These are phyloP conservation scores for Oreochromis mossambicus DNA, from an alignment of 2,797 vertebrate genomes.

Conservation along the genomic window DNA sequence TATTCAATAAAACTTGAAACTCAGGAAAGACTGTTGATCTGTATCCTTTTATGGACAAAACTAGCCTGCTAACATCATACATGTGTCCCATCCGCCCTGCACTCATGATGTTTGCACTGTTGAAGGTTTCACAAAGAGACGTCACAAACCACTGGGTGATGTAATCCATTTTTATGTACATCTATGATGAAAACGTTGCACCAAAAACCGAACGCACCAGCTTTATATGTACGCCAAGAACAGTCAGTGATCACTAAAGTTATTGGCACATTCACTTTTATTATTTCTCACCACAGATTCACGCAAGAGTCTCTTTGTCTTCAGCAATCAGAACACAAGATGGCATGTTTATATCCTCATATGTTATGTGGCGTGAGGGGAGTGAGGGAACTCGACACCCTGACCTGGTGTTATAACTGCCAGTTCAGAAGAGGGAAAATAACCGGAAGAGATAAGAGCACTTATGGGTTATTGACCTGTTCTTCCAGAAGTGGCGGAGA, in stretches of 20 bases:
- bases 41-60: neutral
- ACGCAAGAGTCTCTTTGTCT: neutral
- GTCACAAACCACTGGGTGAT: neutral
- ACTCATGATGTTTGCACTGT: neutral
- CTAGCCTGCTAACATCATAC: rapidly evolving
- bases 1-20: rapidly evolving
- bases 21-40: neutral
- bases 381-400: rapidly evolving
- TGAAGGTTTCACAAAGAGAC: neutral
- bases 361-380: neutral
- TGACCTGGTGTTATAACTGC: neutral
- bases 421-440: neutral
- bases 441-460: neutral
- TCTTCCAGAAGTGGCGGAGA: neutral
- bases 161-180: neutral
- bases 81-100: neutral
- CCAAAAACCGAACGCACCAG: neutral
- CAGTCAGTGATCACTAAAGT: neutral
- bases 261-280: rapidly evolving
- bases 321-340: neutral
- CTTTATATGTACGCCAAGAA: rapidly evolving
- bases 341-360: neutral
- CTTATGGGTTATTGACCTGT: rapidly evolving
- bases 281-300: neutral
- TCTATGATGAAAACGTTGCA: neutral